These are phyloP conservation scores for Sprattus sprattus DNA, from an alignment of 2,113 vertebrate genomes.

Conservation along the genomic window DNA sequence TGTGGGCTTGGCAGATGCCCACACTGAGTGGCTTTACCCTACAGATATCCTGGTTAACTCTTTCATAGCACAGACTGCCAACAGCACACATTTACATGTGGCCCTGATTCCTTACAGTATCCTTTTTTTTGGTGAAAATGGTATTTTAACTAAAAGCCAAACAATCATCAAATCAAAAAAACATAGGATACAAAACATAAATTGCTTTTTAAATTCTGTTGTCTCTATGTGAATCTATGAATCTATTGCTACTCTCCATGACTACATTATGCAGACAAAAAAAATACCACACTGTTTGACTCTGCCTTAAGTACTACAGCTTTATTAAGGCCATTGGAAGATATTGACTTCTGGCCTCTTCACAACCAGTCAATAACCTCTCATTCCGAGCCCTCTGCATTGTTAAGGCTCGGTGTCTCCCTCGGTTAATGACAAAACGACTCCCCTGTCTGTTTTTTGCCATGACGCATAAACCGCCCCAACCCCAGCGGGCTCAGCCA, in stretches of 20 bases:
- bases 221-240: not conserved
- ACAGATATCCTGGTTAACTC: not conserved
- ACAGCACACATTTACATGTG: not conserved
- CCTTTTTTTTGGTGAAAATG: too few relatives aligned
- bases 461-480: conserved; percentile 37
- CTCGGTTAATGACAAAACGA: not conserved
- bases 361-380: not conserved
- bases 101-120: too few relatives aligned
- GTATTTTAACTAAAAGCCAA: too few relatives aligned
- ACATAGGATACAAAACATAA: not conserved
- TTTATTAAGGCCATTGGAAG: not conserved
- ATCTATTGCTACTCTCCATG: not conserved
- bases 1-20: conserved; percentile 5
- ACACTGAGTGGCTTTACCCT: not conserved
- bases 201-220: not conserved
- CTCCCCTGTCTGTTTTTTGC: conserved; percentile 26
- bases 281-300: not conserved
- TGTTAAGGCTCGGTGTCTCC: not conserved
- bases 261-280: not conserved
- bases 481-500: conserved; percentile 46
- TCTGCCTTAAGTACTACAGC: not conserved
- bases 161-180: not conserved
- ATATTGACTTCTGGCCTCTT: not conserved
- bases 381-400: not conserved
- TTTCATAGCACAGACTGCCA: not conserved